Evolutionary conservation across 2,888 invertebrate genomes (phyloP), one percentile per base, ranked within the genome.

Genomic region (Lapara coniferarum): DNA sequence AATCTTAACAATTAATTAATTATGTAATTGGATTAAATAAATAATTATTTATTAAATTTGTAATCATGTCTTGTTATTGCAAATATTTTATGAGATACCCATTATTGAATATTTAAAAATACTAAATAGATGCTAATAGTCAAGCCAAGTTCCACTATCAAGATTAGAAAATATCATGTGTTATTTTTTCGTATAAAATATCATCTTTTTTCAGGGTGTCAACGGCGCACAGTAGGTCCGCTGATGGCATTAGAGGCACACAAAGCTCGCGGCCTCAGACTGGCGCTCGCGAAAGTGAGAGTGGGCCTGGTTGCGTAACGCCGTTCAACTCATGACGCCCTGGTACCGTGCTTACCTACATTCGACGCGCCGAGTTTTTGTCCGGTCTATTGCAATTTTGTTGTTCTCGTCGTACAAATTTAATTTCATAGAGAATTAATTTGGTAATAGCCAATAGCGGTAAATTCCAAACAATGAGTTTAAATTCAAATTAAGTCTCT

Each of bases 281-380:
- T 70, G 73, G 68, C 73, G 80, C 84, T 85, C 90, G 88, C 88
- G 91, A 93, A 92, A 93, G 92, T 92, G 92, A 93, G 92, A 93
- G 92, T 92, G 86, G 83, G 83, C 74, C 73, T 75, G 77, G 79
- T 93, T 92, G 90, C 91, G 88, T 91, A 93, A 92, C 86, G 75
- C 77, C 78, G 77, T 77, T 77, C 84, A 81, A 79, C 80, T 86
- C 85, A 86, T 89, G 86, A 81, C 86, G 87, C 86, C 90, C 86
- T 89, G 84, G 87, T 89, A 88, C 80, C 67, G 77, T 74, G 74
- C 78, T 83, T 80, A 77, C 82, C 82, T 82, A 83, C 78, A 69
- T 71, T 68, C 71, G 52, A 66, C 57, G 37, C 57, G 53, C 68
- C 51, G 44, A 25, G 66, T 66, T 66, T 69, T 66, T 69, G 66